phyloP scores from a whole-genome alignment of 2,797 vertebrate genomes.

The Hephaestus fuliginosus region DNA sequence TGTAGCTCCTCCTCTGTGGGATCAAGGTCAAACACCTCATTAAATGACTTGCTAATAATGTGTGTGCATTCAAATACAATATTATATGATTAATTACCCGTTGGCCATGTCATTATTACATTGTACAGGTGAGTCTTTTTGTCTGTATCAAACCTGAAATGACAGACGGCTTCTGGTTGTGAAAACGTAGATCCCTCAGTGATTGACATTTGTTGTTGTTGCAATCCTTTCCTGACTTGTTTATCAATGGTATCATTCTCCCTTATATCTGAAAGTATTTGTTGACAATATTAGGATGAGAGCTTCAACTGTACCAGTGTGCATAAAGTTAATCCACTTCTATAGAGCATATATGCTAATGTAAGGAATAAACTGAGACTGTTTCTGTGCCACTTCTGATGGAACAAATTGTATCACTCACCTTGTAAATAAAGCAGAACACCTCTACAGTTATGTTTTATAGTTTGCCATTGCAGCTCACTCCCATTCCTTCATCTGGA shows the following conservation, averaged over 20 bases:
- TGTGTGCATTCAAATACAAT: not conserved
- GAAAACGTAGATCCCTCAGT: too few relatives aligned
- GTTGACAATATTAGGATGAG: not conserved
- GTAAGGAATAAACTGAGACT: not conserved
- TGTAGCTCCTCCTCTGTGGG: conserved; percentile 35
- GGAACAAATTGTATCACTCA: not conserved
- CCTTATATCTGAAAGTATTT: not conserved
- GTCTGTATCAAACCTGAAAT: not conserved
- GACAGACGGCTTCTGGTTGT: not conserved
- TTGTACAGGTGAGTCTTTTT: not conserved
- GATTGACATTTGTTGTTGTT: not conserved
- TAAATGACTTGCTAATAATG: not conserved
- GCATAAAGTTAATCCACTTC: not conserved
- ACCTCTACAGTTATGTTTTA: not conserved
- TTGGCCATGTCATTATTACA: not conserved
- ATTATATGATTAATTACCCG: not conserved
- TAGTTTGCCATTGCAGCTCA: not conserved
- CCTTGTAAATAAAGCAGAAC: conserved; percentile 11
- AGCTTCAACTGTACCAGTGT: not conserved
- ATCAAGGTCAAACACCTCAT: conserved; percentile 57
- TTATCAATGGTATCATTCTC: not conserved
- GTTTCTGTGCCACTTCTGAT: conserved; percentile 21
- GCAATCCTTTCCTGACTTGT: not conserved
- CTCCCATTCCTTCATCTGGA: not conserved
- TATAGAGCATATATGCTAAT: not conserved